Conservation (phyloP, 2,888 invertebrate species). For the Pristionchus entomophagus region DNA sequence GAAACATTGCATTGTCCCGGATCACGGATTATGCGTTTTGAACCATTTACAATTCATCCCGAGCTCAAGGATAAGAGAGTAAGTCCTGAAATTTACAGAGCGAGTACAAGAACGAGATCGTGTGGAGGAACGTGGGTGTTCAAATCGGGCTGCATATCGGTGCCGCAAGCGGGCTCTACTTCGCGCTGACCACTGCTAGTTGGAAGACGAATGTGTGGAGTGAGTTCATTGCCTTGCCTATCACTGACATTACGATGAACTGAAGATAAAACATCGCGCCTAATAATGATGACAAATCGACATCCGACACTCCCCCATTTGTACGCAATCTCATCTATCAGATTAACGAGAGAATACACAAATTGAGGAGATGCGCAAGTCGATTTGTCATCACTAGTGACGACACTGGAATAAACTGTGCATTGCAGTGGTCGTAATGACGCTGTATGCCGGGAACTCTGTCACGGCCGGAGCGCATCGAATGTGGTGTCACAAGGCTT, state of each 20-base stretch:
- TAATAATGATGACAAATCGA: too few relatives aligned
- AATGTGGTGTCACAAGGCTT: conserved; percentile 44
- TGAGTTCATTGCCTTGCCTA: neutral
- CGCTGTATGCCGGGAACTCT: neutral
- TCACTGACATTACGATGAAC: neutral
- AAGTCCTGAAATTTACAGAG: neutral
- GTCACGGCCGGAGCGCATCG: conserved; percentile 29
- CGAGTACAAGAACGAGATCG: conserved; percentile 10
- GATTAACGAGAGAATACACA: too few relatives aligned
- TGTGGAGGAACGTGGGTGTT: conserved; percentile 9
- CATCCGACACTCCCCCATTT: too few relatives aligned
- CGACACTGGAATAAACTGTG: too few relatives aligned
- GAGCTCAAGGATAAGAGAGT: neutral
- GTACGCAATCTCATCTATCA: too few relatives aligned
- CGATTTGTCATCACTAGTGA: too few relatives aligned
- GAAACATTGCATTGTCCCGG: neutral
- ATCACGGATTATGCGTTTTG: too few relatives aligned
- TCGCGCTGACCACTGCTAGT: neutral
- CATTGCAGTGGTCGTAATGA: conserved; percentile 19
- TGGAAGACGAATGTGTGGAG: conserved; percentile 38
- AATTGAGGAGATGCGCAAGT: too few relatives aligned
- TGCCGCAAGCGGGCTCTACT: neutral
- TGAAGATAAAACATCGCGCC: neutral
- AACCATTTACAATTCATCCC: too few relatives aligned
- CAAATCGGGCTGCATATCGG: conserved; percentile 7